Conservation (phyloP, 2,888 invertebrate genomes). For the Rhingia rostrata region DNA sequence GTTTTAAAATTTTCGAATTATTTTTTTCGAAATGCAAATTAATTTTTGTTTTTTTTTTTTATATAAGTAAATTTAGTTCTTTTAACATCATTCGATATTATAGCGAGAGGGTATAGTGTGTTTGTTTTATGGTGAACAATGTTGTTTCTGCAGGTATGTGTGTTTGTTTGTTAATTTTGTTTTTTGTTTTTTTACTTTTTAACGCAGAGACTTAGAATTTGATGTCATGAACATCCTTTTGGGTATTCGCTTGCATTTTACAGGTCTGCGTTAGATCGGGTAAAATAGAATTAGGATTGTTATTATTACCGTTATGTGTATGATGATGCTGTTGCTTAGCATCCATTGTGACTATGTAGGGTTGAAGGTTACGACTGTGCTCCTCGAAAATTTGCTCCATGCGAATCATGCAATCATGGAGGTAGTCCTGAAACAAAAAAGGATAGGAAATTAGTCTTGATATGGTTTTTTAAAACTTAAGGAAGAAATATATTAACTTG, state of each 20-base stretch:
- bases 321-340: slow-evolving; percentile 76
- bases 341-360: slow-evolving; percentile 77
- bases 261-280: slow-evolving; percentile 84
- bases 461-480: not conserved
- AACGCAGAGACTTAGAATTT: slow-evolving; percentile 85
- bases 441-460: not conserved
- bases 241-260: slow-evolving; percentile 90
- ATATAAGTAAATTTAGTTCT: no score
- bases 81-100: not conserved
- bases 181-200: slow-evolving; percentile 21
- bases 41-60: no score
- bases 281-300: slow-evolving; percentile 81
- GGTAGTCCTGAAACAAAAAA: slow-evolving; percentile 87
- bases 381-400: slow-evolving; percentile 90
- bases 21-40: not conserved
- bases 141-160: slow-evolving; percentile 30
- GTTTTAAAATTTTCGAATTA: not conserved
- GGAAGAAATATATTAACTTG: no score
- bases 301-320: slow-evolving; percentile 81
- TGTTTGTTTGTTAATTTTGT: slow-evolving; percentile 7
- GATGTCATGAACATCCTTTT: slow-evolving; percentile 93
- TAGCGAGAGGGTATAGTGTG: slow-evolving; percentile 5
- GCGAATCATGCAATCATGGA: slow-evolving; percentile 90
- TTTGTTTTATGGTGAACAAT: slow-evolving; percentile 19
- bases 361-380: slow-evolving; percentile 80